Percentiles rank a stretch among this genome's conserved stretches.
Evolutionary conservation across 2,113 vertebrate genomes (phyloP).

Genomic region (Peromyscus maniculatus): DNA sequence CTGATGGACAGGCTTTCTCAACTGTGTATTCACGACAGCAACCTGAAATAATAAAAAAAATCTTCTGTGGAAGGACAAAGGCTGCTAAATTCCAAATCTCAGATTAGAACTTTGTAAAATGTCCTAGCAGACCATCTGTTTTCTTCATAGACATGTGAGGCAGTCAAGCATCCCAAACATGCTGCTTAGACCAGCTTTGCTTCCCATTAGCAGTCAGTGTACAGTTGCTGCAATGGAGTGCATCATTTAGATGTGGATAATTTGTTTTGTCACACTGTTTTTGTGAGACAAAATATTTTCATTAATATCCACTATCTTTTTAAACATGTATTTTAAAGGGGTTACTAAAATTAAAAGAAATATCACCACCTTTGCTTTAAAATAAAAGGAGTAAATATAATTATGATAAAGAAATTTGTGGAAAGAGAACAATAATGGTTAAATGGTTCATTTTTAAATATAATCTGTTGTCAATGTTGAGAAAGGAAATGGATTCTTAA

Average conservation of each 20-base stretch:
- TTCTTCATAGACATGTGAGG: neutral
- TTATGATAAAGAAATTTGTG: neutral
- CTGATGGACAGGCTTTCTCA: neutral
- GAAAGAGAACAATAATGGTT: neutral
- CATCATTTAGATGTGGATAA: neutral
- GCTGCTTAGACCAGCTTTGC: neutral
- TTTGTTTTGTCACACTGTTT: neutral
- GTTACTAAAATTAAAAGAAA: constrained; percentile 23
- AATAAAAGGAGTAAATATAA: constrained; percentile 6
- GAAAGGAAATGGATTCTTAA: neutral
- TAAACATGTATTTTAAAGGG: neutral
- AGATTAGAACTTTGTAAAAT: constrained; percentile 42
- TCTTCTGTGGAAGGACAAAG: neutral
- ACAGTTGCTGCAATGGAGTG: neutral
- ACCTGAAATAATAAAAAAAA: neutral
- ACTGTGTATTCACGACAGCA: neutral
- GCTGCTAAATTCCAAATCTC: neutral
- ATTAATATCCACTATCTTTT: neutral
- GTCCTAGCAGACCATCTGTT: neutral
- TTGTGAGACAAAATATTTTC: constrained; percentile 17
- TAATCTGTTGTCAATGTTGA: neutral
- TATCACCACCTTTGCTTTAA: neutral
- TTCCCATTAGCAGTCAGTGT: neutral
- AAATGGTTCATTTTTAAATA: constrained; percentile 4
- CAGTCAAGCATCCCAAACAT: neutral